Evolutionary conservation across 1,140 invertebrate species (phyloP).

Genomic region (Formica exsecta): DNA sequence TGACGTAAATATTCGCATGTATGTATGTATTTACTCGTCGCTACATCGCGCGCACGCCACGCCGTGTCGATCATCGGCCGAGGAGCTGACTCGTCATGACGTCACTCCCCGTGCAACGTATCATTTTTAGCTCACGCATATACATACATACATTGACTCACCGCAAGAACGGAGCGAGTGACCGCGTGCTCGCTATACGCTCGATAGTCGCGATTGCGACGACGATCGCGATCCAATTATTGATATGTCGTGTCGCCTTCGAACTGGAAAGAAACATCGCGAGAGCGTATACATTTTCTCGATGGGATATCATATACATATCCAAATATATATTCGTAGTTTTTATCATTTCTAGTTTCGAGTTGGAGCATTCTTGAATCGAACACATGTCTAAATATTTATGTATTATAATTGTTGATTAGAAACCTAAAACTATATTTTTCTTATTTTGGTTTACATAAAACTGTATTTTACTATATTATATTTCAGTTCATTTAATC

Average conservation of each 20-base stretch:
- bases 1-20: constrained; percentile 24
- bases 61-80: constrained; percentile 61
- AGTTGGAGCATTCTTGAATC: neutral
- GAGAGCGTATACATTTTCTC: neutral
- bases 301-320: neutral
- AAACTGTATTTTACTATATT: neutral
- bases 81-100: constrained; percentile 75
- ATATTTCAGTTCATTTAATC: neutral
- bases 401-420: neutral
- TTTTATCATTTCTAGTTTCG: neutral
- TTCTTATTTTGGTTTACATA: neutral
- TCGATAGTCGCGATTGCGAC: constrained; percentile 43
- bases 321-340: neutral
- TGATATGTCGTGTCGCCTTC: neutral
- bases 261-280: neutral
- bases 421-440: neutral
- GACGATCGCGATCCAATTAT: constrained; percentile 20
- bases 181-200: constrained; percentile 63
- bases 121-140: constrained; percentile 80
- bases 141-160: constrained; percentile 65
- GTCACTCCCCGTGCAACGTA: constrained; percentile 76
- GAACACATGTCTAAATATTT: neutral
- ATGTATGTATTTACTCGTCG: neutral
- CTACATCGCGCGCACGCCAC: neutral
- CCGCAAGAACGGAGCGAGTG: constrained; percentile 64